Conservation (phyloP, 2,113 vertebrate species). For the pig (Sus scrofa) region T2T-Sscrofa CM000823.6:40472501-40473000, state of each 20-base stretch:
- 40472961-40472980: neutral
- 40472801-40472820: neutral
- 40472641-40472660: neutral
- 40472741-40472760: neutral
- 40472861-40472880: slow-evolving; percentile 71
- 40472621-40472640: neutral
- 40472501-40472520: slow-evolving; percentile 32
- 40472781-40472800: neutral
- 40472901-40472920: slow-evolving; percentile 2
- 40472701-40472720: neutral
- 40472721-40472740: neutral
- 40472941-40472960: slow-evolving; percentile 25
- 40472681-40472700: neutral
- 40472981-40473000: neutral
- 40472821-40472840: slow-evolving; percentile 25
- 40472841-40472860: slow-evolving; percentile 2
- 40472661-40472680: neutral
- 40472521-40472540: neutral
- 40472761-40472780: neutral
- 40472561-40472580: neutral
- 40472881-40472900: slow-evolving; percentile 43
- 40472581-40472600: neutral
- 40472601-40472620: slow-evolving; percentile 59
- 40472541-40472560: slow-evolving; percentile 3
- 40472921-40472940: slow-evolving; percentile 24